Base-by-base conservation (phyloP, 1,140 invertebrate species). In the Pachyrhynchus sulphureomaculatus region DNA sequence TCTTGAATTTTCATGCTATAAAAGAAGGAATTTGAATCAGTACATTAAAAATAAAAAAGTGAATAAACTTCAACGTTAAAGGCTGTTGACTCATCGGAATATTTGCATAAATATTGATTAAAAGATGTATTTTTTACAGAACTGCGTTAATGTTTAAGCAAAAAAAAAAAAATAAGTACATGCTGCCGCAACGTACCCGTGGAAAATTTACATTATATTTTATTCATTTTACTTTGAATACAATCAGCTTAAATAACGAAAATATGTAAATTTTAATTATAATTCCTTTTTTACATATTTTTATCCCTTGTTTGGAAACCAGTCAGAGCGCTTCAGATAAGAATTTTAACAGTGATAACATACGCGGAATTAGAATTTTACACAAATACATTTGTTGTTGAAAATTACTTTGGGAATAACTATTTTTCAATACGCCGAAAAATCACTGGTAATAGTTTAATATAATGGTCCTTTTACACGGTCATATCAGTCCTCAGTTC, bases 211-310 rank as follows among this genome's bases (percentile, higher is more conserved):
- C 37, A 47, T 23, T 10, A 51, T 60, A 61, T 61, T 52, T 52
- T 60, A 60, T 60, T 51, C 58, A 54, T 61, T 29, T 26, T 24
- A 29, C 24, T 61, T 61, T 61, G 58, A 61, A 61, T 61, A 61
- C 58, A 61, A 61, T 53, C 47, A 29, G 10, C 2, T 33, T 21
- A 49, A 59, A 33, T 33, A 9, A 8, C 45, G 10, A 33, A 49
- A 33, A 32, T 49, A 26, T 32, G 15, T 49, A 24, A 9, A 52
- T 34, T 34, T 48, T 48, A 8, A n/a, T 13, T 4, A 18, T 4
- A 29, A 48, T 48, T 48, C n/a, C 10, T 48, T 9, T 12, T 48
- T 24, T 24, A 23, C 23, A 20, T 45, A 21, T 4, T 3, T 18
- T 45, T 41, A 18, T 41, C 15, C 20, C 15, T 1, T 29, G 26